Conservation (phyloP, 2,888 invertebrate genomes). For the Oxytorus armatus region DNA sequence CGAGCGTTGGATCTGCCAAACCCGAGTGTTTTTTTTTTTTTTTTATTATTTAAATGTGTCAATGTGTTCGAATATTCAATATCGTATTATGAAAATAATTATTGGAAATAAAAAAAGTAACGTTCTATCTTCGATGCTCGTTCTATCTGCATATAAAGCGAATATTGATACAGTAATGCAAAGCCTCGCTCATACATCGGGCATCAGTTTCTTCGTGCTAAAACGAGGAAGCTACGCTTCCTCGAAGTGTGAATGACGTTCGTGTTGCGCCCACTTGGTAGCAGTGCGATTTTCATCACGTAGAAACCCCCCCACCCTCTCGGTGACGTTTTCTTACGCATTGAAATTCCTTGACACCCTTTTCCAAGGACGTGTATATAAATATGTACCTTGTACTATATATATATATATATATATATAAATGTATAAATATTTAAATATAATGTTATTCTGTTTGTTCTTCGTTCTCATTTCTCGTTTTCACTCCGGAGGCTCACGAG, state of each 20-base stretch:
- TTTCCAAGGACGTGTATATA: constrained; percentile 36
- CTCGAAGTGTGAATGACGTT: constrained; percentile 54
- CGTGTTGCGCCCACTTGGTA: constrained; percentile 34
- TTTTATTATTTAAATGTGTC: not conserved
- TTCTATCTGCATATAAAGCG: constrained; percentile 44
- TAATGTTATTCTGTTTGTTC: not conserved
- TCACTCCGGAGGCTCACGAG: not conserved
- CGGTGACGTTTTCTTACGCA: constrained; percentile 34
- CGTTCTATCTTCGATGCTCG: too few relatives aligned
- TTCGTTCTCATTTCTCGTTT: not conserved
- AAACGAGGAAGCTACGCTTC: constrained; percentile 24
- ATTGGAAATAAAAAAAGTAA: not conserved
- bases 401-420: too few relatives aligned
- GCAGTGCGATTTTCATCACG: constrained; percentile 50
- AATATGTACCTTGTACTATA: constrained; percentile 8
- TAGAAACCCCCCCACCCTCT: constrained; percentile 16
- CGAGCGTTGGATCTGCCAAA: too few relatives aligned
- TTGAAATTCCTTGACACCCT: constrained; percentile 50
- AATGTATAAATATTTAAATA: not conserved
- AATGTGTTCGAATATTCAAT: not conserved
- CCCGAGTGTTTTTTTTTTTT: too few relatives aligned
- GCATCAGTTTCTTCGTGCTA: constrained; percentile 34
- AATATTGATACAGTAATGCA: constrained; percentile 41
- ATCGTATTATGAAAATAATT: constrained; percentile 4
- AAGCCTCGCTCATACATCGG: constrained; percentile 7